Base-by-base conservation (phyloP, 2,797 vertebrate genomes). In the Lutjanus campechanus region DNA sequence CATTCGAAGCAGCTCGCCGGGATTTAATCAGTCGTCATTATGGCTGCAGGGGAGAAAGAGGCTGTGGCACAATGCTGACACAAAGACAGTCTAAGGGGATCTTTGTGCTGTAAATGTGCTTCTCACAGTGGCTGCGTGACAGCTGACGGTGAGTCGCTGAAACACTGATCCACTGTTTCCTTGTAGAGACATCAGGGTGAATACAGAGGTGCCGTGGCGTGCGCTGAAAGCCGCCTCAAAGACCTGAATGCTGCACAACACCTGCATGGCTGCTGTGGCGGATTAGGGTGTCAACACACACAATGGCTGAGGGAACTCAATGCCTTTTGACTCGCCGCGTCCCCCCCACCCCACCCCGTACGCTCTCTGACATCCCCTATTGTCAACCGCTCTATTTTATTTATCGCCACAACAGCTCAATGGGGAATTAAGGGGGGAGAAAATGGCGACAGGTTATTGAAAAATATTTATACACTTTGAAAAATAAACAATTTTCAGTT, bases 1-100 rank as follows among this genome's bases (percentile, higher is more conserved):
- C 91, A 92, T 93, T 94, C 89, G 62, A 73, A 82, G 70, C 69
- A 43, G 88, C 84, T 85, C 83, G 80, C 81, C 60, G 56, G 93
- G 89, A 90, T 92, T 95, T 94, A 95, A 96, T 95, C 94, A 94
- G 91, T 84, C 88, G 88, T 95, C 92, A 93, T 95, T 95, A 94
- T 73, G 88, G 84, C 13, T 29, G 69, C 74, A 79, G 68, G 83
- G 87, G 85, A 58, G 16, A 16, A 90, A 88, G 76, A 55, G 68
- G 80, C 92, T 22, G 81, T 41, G 82, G 90, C 90, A 94, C 93
- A 94, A 94, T 93, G 91, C 88, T 82, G 88, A 89, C 93, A 94
- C 93, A 95, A 94, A 93, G 92, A 89, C 87, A 16, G 80, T 89
- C 90, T 91, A 87, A 93, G 90, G 92, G 85, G 90, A 92, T 93